Base-by-base conservation (phyloP, 2,113 vertebrate genomes). In the Pogonocichla stellata region DNA sequence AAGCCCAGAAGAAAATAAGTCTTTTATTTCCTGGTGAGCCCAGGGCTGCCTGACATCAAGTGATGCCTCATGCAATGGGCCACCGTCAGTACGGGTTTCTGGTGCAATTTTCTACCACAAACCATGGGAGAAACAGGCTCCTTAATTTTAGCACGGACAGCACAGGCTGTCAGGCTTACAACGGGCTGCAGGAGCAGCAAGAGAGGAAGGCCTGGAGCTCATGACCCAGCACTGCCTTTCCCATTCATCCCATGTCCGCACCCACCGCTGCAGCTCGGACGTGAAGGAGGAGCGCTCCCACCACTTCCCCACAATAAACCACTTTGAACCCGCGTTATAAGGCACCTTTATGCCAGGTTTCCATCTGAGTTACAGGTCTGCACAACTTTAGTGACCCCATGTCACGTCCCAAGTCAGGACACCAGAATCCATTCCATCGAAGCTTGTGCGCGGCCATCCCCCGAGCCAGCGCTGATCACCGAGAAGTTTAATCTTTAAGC, bases 261-360 rank as follows among this genome's bases (percentile, higher is more conserved):
- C 20, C 34, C 2, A 1, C 80, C 51, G 33, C 40, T 4, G 43
- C 1, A 17, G 42, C 47, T 12, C 6, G 10, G 13, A 11, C 34
- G 0, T 0, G 13, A 9, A 14, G 31, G 15, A 45, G n/a, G 23
- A 67, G n/a, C 53, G 5, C 17, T 15, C 13, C 24, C 12, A 9
- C 7, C 31, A 14, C 18, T 14, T 65, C 54, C 40, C 26, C 72
- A 9, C n/a, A 48, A 23, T 0, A 14, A 43, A 34, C 12, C 12
- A 7, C 53, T 2, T 8, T 1, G 17, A 53, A n/a, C 12, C 29
- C 3, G 45, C 3, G 7, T 1, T 8, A 2, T 1, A 38, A 24
- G 12, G 4, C 38, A 18, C 33, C 5, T 51, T 51, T 51, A 1
- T 0, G 9, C 2, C 84, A 10, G 24, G 73, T 8, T 36, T 29